Conservation (phyloP, 1,140 invertebrate species). For the Hormaphis cornu region DNA sequence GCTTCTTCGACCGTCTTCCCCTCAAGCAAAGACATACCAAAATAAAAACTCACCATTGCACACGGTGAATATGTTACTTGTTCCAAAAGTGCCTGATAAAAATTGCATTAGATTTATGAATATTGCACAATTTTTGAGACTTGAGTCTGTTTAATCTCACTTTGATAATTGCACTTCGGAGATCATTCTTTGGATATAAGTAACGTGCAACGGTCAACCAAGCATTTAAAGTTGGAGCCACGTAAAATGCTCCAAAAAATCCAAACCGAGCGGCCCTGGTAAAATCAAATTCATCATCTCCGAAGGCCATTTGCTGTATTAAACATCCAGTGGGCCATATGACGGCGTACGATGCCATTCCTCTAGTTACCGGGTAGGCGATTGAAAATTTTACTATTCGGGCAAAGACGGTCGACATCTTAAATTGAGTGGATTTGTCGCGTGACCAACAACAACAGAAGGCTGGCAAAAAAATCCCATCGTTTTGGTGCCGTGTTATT, state of each 20-base stretch:
- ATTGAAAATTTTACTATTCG: slow-evolving; percentile 43
- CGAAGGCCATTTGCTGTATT: slow-evolving; percentile 46
- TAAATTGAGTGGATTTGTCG: background rate
- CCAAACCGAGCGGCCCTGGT: slow-evolving; percentile 47
- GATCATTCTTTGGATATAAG: slow-evolving; percentile 54
- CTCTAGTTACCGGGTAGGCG: slow-evolving; percentile 51
- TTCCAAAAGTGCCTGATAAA: slow-evolving; percentile 60
- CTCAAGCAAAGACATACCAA: slow-evolving; percentile 69
- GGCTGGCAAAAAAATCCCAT: background rate
- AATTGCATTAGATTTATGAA: background rate
- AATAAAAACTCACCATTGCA: slow-evolving; percentile 70
- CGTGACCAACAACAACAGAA: background rate
- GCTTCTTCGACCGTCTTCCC: slow-evolving; percentile 57
- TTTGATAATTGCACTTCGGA: slow-evolving; percentile 58
- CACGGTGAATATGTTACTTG: slow-evolving; percentile 71
- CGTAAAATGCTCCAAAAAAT: slow-evolving; percentile 58
- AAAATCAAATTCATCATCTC: slow-evolving; percentile 30
- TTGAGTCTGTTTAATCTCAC: slow-evolving; percentile 42
- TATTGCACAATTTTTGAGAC: background rate
- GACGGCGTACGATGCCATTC: slow-evolving; percentile 61
- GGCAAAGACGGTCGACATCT: slow-evolving; percentile 25
- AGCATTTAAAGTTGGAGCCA: slow-evolving; percentile 59
- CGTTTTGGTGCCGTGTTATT: background rate
- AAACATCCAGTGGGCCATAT: slow-evolving; percentile 60
- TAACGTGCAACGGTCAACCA: slow-evolving; percentile 56